These are phyloP conservation scores for Enoplosus armatus DNA, from an alignment of 2,797 vertebrate genomes.

Conservation along the genomic window DNA sequence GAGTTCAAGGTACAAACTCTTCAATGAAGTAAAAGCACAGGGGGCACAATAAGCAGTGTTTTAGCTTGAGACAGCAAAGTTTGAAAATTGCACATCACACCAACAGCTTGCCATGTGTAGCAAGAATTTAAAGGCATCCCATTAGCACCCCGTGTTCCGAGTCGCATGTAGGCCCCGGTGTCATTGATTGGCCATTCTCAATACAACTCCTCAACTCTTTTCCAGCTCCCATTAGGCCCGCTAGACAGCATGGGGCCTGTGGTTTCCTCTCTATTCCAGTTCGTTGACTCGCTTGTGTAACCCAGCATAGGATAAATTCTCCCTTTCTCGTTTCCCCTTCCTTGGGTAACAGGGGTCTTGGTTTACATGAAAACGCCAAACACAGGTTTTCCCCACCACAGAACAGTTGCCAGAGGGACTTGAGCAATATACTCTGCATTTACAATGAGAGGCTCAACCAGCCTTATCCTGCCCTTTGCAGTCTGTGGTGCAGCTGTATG, in stretches of 20 bases:
- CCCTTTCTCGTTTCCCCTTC: conserved; percentile 44
- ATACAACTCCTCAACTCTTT: conserved; percentile 52
- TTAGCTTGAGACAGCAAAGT: background rate
- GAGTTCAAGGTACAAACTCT: conserved; percentile 94
- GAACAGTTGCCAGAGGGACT: conserved; percentile 60
- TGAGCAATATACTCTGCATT: conserved; percentile 58
- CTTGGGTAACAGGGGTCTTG: conserved; percentile 46
- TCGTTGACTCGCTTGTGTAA: conserved; percentile 58
- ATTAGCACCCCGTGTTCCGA: background rate
- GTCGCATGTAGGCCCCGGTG: conserved; percentile 39
- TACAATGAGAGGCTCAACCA: conserved; percentile 53
- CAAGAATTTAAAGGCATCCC: conserved; percentile 4
- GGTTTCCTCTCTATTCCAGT: conserved; percentile 75
- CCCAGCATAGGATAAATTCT: conserved; percentile 52
- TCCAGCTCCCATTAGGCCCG: conserved; percentile 68
- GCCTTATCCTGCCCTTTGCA: conserved; percentile 28
- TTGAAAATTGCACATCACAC: no score
- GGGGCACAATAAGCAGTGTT: background rate
- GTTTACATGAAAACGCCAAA: conserved; percentile 70
- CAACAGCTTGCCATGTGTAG: background rate
- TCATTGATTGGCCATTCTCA: conserved; percentile 54
- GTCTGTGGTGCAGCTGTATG: conserved; percentile 41
- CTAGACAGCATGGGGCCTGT: conserved; percentile 83
- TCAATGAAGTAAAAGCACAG: background rate
- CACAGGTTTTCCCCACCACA: conserved; percentile 63